Conservation (phyloP, 2,113 vertebrate genomes). For the Erythrocercus mccallii region DNA sequence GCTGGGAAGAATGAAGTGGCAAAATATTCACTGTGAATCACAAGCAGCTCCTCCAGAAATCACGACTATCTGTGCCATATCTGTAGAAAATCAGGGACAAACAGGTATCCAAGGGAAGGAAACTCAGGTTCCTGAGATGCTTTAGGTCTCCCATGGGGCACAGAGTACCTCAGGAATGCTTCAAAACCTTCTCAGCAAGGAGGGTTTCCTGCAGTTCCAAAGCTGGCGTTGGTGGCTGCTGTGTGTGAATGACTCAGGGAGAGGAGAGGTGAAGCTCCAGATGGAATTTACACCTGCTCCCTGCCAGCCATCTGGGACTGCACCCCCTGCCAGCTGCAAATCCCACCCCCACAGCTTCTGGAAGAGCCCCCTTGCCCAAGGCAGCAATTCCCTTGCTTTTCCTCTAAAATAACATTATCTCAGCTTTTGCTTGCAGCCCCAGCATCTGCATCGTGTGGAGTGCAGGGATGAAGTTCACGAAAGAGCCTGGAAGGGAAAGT, state of each 20-base stretch:
- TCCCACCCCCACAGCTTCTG: background rate
- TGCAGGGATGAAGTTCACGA: background rate
- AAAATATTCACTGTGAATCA: conserved; percentile 7
- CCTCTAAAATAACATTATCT: background rate
- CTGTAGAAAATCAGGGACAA: background rate
- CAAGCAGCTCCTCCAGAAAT: background rate
- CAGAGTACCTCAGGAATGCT: background rate
- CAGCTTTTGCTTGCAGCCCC: background rate
- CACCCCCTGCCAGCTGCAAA: conserved; percentile 12
- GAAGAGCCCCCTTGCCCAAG: background rate
- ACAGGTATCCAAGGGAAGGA: background rate
- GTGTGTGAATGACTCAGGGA: background rate
- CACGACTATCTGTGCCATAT: background rate
- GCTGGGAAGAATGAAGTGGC: background rate
- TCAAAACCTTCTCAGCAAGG: background rate
- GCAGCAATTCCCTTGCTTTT: background rate
- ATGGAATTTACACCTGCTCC: conserved; percentile 33
- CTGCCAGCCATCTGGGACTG: conserved; percentile 14
- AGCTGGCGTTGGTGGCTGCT: background rate
- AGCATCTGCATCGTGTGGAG: background rate
- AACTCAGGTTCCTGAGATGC: background rate
- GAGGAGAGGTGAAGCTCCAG: conserved; percentile 24
- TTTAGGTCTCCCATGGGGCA: background rate
- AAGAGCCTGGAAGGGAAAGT: background rate
- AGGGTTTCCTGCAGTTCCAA: background rate